phyloP scores from a whole-genome alignment of 1,140 invertebrate genomes.

The Drosophila arawakana region DNA sequence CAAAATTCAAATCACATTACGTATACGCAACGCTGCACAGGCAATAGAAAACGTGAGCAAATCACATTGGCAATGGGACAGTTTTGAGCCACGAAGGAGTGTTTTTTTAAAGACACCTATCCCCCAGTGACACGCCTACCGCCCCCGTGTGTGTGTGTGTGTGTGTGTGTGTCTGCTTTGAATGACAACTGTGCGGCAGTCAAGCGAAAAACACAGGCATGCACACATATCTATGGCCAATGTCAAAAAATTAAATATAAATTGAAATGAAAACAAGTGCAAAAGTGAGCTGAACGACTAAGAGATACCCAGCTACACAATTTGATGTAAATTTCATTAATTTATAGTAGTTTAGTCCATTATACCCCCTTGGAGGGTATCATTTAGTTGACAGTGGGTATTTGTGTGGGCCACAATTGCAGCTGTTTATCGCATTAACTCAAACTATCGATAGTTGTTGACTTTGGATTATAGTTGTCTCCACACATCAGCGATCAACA shows the following conservation, averaged over 20 bases:
- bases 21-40: slow-evolving; percentile 72
- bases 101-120: not conserved
- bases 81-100: not conserved
- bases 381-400: not conserved
- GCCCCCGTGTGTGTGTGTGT: slow-evolving; percentile 4
- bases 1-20: slow-evolving; percentile 78
- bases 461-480: slow-evolving; percentile 42
- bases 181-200: slow-evolving; percentile 40
- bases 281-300: too few species aligned
- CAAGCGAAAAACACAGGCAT: slow-evolving; percentile 20
- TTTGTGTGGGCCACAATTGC: slow-evolving; percentile 3
- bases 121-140: not conserved
- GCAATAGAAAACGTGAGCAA: slow-evolving; percentile 52
- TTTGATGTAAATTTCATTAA: too few species aligned
- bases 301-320: too few species aligned
- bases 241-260: slow-evolving; percentile 50
- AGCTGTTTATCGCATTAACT: slow-evolving; percentile 25
- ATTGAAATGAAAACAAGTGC: slow-evolving; percentile 11
- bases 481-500: not conserved
- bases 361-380: too few species aligned
- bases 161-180: slow-evolving; percentile 19
- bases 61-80: slow-evolving; percentile 35
- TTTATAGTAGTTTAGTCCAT: too few species aligned
- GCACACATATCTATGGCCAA: slow-evolving; percentile 43
- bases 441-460: slow-evolving; percentile 57